Evolutionary conservation across 2,113 vertebrate species (phyloP).

Genomic region (Rhinoptilus africanus): DNA sequence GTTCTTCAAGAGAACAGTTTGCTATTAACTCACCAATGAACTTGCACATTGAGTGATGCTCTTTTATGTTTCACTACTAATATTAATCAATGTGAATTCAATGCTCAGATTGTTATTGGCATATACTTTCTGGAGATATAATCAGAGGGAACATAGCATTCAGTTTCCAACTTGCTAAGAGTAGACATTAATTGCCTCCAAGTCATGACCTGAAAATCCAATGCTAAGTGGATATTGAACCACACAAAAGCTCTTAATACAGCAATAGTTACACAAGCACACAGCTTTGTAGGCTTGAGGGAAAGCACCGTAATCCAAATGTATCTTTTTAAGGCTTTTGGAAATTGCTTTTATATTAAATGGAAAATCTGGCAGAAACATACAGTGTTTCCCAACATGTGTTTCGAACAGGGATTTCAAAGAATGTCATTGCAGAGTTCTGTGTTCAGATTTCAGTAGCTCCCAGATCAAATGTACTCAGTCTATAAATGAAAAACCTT

Average conservation of each 20-base stretch:
- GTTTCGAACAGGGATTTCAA: background rate
- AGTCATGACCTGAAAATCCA: conserved; percentile 16
- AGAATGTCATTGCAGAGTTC: background rate
- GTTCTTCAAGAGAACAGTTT: background rate
- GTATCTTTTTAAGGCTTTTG: background rate
- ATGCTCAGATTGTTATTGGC: background rate
- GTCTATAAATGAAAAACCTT: background rate
- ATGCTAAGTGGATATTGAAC: conserved; percentile 20
- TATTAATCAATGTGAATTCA: conserved; percentile 5
- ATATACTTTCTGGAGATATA: background rate
- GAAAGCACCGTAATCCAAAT: background rate
- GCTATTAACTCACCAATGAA: background rate
- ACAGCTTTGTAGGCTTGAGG: background rate
- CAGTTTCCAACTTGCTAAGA: background rate
- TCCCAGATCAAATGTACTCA: background rate
- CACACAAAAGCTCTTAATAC: background rate
- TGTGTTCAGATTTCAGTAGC: background rate
- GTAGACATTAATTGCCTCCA: conserved; percentile 1
- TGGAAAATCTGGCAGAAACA: background rate
- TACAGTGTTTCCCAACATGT: background rate
- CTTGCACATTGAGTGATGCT: background rate
- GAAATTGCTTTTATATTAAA: background rate
- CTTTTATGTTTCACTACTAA: background rate
- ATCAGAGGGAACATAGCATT: background rate
- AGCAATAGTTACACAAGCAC: background rate